These are phyloP conservation scores for Oryzias curvinotus DNA, from an alignment of 2,113 vertebrate genomes.

Conservation along the genomic window DNA sequence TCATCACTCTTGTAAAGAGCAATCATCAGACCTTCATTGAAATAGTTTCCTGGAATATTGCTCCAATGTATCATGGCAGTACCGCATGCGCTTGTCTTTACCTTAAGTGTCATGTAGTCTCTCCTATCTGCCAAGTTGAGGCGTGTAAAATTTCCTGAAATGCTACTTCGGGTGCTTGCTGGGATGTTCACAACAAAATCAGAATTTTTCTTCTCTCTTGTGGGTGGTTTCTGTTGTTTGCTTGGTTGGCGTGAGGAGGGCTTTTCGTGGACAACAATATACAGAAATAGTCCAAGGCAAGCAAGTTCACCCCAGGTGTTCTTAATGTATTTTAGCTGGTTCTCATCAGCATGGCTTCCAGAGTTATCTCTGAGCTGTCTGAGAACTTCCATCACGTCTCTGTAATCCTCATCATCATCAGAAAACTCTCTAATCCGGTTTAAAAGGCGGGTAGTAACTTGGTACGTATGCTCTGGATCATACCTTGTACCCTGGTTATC, in stretches of 20 bases:
- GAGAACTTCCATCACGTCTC: slow-evolving; percentile 20
- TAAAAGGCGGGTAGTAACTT: slow-evolving; percentile 42
- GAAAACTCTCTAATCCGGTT: slow-evolving; percentile 53
- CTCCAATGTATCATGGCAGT: slow-evolving; percentile 47
- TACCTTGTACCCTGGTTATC: slow-evolving; percentile 32
- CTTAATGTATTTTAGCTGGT: slow-evolving; percentile 18
- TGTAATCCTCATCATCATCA: background rate
- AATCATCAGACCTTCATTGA: slow-evolving; percentile 14
- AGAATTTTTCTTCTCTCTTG: slow-evolving; percentile 1
- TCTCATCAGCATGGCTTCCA: slow-evolving; percentile 14
- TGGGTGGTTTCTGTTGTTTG: slow-evolving; percentile 1
- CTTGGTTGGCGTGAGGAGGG: background rate
- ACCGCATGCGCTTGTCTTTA: slow-evolving; percentile 27
- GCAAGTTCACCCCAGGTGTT: slow-evolving; percentile 47
- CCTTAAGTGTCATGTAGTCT: slow-evolving; percentile 7
- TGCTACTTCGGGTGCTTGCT: background rate
- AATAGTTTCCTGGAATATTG: background rate
- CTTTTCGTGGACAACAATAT: slow-evolving; percentile 52
- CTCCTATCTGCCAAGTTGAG: background rate
- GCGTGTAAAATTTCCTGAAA: background rate
- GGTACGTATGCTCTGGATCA: slow-evolving; percentile 57
- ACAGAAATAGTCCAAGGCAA: slow-evolving; percentile 54
- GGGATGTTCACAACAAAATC: slow-evolving; percentile 35
- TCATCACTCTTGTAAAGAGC: slow-evolving; percentile 21
- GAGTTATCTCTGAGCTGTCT: slow-evolving; percentile 40